These are phyloP conservation scores for Sula dactylatra DNA, from an alignment of 2,113 vertebrate species.

Conservation along the genomic window DNA sequence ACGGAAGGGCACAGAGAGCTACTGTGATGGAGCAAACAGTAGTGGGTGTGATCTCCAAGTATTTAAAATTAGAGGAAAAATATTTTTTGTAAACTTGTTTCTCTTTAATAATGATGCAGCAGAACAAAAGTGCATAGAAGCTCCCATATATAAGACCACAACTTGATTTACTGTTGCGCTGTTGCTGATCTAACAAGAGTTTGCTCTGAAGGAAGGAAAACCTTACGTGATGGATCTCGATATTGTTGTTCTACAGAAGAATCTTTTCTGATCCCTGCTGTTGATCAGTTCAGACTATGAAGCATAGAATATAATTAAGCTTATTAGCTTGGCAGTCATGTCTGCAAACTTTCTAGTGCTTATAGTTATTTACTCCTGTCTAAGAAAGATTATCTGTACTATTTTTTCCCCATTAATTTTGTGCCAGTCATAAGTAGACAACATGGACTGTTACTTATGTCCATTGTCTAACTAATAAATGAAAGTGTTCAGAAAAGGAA, in stretches of 20 bases:
- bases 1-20: background rate
- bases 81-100: background rate
- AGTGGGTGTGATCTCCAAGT: background rate
- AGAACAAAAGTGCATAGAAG: background rate
- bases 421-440: background rate
- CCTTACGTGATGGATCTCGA: background rate
- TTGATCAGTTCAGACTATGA: background rate
- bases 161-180: background rate
- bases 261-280: background rate
- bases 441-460: background rate
- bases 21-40: background rate
- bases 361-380: background rate
- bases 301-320: background rate
- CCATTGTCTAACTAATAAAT: background rate
- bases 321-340: background rate
- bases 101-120: background rate
- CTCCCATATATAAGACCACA: accelerated
- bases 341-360: background rate
- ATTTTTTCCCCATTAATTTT: background rate
- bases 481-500: background rate
- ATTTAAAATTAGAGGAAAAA: background rate
- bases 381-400: background rate
- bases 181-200: background rate
- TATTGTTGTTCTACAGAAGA: background rate
- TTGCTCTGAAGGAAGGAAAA: background rate